phyloP scores from a whole-genome alignment of 2,797 vertebrate species.

The Acipenser transmontanus region DNA sequence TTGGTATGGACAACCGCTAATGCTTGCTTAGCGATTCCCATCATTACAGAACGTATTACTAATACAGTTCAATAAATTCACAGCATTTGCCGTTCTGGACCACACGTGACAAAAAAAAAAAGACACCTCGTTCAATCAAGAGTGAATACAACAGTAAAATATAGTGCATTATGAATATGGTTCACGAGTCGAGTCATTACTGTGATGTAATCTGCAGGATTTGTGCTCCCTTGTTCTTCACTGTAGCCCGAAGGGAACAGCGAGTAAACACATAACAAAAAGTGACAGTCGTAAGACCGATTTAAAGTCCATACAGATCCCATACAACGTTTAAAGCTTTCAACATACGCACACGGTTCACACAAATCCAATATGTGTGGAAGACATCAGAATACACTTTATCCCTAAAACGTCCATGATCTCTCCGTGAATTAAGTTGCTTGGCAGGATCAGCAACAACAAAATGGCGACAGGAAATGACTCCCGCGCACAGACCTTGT shows the following conservation, averaged over 20 bases:
- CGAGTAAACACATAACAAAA: no score
- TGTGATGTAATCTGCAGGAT: conserved; percentile 19
- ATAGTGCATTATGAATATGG: no score
- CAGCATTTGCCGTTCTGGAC: neutral
- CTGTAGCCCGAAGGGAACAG: neutral
- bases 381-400: conserved; percentile 2
- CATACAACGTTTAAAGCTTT: no score
- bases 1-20: conserved; percentile 6
- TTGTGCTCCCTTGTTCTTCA: neutral
- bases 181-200: no score
- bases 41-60: neutral
- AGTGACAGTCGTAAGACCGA: no score
- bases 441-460: conserved; percentile 11
- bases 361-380: neutral
- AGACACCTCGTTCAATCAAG: no score
- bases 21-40: neutral
- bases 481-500: neutral
- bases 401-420: conserved; percentile 11
- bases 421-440: conserved; percentile 1
- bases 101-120: neutral
- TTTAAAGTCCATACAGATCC: no score
- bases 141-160: no score
- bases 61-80: no score
- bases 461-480: conserved; percentile 19
- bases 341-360: no score